These are phyloP conservation scores for Toxotes jaculatrix DNA, from an alignment of 2,113 vertebrate genomes.

Conservation along the genomic window DNA sequence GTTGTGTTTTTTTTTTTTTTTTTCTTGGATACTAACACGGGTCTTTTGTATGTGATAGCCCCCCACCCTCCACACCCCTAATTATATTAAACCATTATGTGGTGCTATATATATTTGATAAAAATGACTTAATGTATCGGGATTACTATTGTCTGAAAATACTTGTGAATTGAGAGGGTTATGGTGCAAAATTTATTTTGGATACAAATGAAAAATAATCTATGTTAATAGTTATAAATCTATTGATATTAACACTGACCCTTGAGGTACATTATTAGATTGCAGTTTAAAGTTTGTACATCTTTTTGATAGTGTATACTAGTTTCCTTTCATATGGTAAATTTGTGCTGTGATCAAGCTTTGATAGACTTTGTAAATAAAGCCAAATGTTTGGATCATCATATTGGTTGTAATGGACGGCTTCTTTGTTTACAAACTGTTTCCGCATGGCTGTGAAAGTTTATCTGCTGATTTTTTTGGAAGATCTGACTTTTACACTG, in stretches of 20 bases:
- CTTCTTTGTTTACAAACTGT: constrained; percentile 84
- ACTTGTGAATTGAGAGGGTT: constrained; percentile 87
- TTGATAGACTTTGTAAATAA: constrained; percentile 95
- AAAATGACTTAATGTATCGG: constrained; percentile 89
- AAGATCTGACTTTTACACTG: constrained; percentile 98
- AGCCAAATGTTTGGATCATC: constrained; percentile 89
- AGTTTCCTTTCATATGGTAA: constrained; percentile 95
- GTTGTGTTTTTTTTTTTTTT: constrained; percentile 27
- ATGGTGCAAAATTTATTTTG: constrained; percentile 95
- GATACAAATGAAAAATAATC: constrained; percentile 87
- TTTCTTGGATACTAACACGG: constrained; percentile 94
- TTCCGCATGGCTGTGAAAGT: constrained; percentile 97
- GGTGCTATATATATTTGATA: constrained; percentile 98
- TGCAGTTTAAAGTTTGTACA: constrained; percentile 93
- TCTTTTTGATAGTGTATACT: constrained; percentile 96
- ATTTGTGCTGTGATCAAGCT: constrained; percentile 90
- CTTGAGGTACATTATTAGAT: constrained; percentile 88
- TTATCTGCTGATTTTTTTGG: constrained; percentile 92
- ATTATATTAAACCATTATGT: constrained; percentile 93
- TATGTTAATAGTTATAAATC: constrained; percentile 82
- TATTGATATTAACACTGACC: constrained; percentile 84
- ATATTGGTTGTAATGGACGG: constrained; percentile 84
- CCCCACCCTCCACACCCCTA: constrained; percentile 34
- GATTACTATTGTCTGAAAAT: constrained; percentile 92
- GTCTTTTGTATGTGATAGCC: constrained; percentile 95